A percentile compares a stretch with the other conserved stretches of the same genome.
Conservation (phyloP, 1,140 invertebrate genomes). For the Tetranychus cinnabarinus region DNA sequence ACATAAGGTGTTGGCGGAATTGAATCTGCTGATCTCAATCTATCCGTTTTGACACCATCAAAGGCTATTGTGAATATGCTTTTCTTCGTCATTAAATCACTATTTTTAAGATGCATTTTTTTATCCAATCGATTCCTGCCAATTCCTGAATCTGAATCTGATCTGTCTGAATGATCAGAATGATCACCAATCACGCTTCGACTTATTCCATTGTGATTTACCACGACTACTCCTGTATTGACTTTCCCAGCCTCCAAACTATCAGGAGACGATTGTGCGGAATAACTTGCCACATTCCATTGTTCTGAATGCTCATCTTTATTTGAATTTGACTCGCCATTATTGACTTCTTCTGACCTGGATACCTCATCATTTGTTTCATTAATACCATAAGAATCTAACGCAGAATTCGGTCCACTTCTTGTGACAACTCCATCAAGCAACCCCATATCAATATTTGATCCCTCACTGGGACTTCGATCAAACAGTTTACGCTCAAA, state of each 20-base stretch:
- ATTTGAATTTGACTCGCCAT: no score
- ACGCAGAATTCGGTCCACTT: neutral
- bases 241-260: no score
- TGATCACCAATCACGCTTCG: neutral
- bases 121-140: neutral
- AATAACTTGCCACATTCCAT: no score
- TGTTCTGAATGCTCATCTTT: no score
- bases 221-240: no score
- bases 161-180: neutral
- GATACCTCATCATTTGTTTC: no score
- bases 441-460: neutral
- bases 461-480: neutral
- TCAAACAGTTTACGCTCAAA: no score
- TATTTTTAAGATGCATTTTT: constrained; percentile 10
- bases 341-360: no score
- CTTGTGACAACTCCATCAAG: neutral
- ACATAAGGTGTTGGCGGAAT: neutral
- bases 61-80: constrained; percentile 82
- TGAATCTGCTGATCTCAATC: constrained; percentile 10
- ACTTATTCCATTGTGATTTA: neutral
- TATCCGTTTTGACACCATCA: constrained; percentile 47
- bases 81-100: constrained; percentile 49
- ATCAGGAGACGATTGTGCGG: no score
- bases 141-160: constrained; percentile 13
- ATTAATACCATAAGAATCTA: no score